Evolutionary conservation across 2,797 vertebrate species (phyloP).

Genomic region (Limnodromus scolopaceus): DNA sequence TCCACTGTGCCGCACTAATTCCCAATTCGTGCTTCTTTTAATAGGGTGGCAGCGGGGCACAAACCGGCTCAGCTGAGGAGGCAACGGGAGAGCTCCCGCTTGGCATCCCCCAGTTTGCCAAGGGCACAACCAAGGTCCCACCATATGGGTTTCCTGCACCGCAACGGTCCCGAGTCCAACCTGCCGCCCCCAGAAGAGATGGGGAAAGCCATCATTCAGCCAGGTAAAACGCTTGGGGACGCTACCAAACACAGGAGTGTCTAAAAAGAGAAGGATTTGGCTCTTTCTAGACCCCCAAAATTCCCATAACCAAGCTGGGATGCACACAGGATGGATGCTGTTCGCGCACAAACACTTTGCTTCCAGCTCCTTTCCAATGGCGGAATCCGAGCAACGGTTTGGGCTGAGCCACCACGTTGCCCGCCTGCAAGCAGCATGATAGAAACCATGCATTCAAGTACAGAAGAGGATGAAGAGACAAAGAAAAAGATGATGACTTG

Average conservation of each 20-base stretch:
- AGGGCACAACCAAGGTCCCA: background rate
- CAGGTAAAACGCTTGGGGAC: background rate
- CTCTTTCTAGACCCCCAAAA: background rate
- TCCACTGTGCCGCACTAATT: constrained; percentile 59
- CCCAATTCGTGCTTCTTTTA: constrained; percentile 59
- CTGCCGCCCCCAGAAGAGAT: background rate
- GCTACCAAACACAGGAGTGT: no score
- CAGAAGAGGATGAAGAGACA: constrained; percentile 38
- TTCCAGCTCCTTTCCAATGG: background rate
- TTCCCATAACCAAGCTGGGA: rapidly evolving
- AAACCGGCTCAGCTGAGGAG: background rate
- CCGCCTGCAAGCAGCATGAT: background rate
- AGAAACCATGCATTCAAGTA: background rate
- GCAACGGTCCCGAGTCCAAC: rapidly evolving
- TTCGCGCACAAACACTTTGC: background rate
- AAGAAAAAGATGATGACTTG: constrained; percentile 35
- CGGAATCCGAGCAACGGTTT: background rate
- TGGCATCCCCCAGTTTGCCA: constrained; percentile 7
- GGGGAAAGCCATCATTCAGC: rapidly evolving
- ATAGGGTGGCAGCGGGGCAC: constrained; percentile 34
- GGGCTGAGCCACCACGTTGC: background rate
- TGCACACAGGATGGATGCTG: rapidly evolving
- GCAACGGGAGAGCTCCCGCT: background rate
- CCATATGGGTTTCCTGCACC: background rate
- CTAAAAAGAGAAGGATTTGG: background rate